phyloP scores from a whole-genome alignment of 1,140 invertebrate species.

The Adelges cooleyi region DNA sequence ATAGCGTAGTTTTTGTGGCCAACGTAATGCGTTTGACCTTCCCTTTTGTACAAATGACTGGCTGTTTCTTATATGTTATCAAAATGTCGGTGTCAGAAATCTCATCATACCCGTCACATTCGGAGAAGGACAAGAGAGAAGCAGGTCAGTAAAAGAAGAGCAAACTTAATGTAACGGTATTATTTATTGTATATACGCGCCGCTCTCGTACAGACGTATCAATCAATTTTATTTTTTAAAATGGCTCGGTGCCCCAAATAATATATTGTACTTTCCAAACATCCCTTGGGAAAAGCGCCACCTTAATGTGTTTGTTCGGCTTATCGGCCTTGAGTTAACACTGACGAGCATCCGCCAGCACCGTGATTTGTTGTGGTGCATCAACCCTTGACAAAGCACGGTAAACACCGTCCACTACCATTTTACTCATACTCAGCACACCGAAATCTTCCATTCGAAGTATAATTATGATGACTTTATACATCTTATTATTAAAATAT shows the following conservation, averaged over 20 bases:
- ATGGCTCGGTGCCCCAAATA: neutral
- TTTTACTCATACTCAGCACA: neutral
- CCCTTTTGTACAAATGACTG: neutral
- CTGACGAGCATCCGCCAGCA: constrained; percentile 5
- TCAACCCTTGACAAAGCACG: constrained; percentile 2
- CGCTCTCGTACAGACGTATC: neutral
- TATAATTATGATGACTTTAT: neutral
- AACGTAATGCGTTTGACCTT: neutral
- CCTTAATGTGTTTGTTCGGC: constrained; percentile 21
- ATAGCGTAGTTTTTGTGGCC: too few relatives aligned
- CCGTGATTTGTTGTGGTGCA: constrained; percentile 9
- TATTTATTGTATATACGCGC: neutral
- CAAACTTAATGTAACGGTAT: neutral
- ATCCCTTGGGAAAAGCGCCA: neutral
- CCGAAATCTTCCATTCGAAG: neutral
- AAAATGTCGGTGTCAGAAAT: neutral
- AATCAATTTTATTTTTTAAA: constrained; percentile 13
- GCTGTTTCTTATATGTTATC: constrained; percentile 18
- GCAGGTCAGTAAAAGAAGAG: neutral
- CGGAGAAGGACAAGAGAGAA: too few relatives aligned
- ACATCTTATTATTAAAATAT: too few relatives aligned
- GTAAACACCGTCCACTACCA: neutral
- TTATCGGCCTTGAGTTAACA: constrained; percentile 4
- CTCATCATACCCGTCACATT: neutral
- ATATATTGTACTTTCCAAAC: neutral